phyloP scores from a whole-genome alignment of 2,113 vertebrate genomes.

The Zonotrichia leucophrys region DNA sequence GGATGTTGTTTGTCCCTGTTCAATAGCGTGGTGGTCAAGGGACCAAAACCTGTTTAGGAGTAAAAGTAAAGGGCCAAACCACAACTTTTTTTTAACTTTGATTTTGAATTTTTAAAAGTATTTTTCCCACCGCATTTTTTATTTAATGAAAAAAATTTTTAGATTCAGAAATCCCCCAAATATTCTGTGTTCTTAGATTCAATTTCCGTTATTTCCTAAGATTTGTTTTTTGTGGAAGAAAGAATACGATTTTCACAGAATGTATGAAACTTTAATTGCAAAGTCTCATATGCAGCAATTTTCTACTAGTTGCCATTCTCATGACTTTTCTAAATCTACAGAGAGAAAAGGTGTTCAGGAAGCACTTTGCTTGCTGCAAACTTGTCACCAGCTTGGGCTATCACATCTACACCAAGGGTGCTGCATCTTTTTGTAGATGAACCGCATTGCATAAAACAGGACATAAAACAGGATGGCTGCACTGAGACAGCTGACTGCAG shows the following conservation, averaged over 20 bases:
- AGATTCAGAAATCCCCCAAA: not conserved
- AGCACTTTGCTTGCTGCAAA: not conserved
- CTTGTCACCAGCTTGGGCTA: not conserved
- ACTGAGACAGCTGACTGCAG: not conserved
- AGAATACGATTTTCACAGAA: not conserved
- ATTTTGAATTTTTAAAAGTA: not conserved
- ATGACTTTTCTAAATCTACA: not conserved
- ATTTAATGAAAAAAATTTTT: not conserved
- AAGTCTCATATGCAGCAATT: not conserved
- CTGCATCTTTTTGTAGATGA: not conserved
- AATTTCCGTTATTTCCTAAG: not conserved
- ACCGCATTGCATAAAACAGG: not conserved
- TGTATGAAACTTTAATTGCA: not conserved
- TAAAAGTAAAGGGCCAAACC: not conserved
- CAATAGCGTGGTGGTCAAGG: not conserved
- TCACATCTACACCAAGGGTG: too few species aligned
- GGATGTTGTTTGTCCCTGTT: not conserved
- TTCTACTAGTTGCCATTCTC: not conserved
- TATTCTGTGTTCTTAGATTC: not conserved
- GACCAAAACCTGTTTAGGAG: not conserved
- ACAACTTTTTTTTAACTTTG: not conserved
- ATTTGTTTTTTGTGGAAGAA: not conserved
- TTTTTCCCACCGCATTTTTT: not conserved
- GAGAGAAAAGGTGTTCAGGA: not conserved
- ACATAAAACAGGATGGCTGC: not conserved